These are phyloP conservation scores for Coenonympha glycerion DNA, from an alignment of 2,888 invertebrate genomes.

Conservation along the genomic window DNA sequence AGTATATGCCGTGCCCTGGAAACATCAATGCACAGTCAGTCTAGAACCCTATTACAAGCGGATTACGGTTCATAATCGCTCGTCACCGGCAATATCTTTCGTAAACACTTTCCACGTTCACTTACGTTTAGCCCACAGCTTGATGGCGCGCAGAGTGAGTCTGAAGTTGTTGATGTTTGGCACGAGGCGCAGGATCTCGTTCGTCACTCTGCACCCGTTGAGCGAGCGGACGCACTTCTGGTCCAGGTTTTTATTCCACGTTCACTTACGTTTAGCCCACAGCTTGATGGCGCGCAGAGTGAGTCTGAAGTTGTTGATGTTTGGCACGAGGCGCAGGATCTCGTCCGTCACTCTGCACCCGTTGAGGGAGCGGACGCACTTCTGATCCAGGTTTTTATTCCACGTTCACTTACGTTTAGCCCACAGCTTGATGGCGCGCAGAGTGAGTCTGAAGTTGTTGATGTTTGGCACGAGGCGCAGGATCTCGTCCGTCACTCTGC, in stretches of 20 bases:
- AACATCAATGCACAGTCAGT: too few species aligned
- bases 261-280: too few species aligned
- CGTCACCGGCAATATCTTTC: too few species aligned
- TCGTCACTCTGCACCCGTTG: conserved; percentile 98
- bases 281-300: conserved; percentile 96
- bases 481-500: conserved; percentile 99
- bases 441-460: conserved; percentile 93
- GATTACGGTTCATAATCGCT: too few species aligned
- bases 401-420: conserved; percentile 96
- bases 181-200: conserved; percentile 96
- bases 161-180: conserved; percentile 96
- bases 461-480: conserved; percentile 95
- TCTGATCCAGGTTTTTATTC: conserved; percentile 97
- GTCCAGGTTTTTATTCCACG: conserved; percentile 97
- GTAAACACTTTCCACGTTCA: too few species aligned
- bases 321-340: conserved; percentile 95
- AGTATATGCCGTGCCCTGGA: conserved; percentile 96
- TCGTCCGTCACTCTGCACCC: conserved; percentile 99
- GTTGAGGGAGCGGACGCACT: conserved; percentile 97
- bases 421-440: conserved; percentile 98
- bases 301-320: conserved; percentile 94
- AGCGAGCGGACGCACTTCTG: conserved; percentile 96
- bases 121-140: conserved; percentile 99
- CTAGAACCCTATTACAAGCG: too few species aligned
- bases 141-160: conserved; percentile 93